A percentile compares a stretch with the other conserved stretches of the same genome.
These are phyloP conservation scores for Halocynthia aurantium DNA, from an alignment of 23 tunicate species.

Conservation along the genomic window DNA sequence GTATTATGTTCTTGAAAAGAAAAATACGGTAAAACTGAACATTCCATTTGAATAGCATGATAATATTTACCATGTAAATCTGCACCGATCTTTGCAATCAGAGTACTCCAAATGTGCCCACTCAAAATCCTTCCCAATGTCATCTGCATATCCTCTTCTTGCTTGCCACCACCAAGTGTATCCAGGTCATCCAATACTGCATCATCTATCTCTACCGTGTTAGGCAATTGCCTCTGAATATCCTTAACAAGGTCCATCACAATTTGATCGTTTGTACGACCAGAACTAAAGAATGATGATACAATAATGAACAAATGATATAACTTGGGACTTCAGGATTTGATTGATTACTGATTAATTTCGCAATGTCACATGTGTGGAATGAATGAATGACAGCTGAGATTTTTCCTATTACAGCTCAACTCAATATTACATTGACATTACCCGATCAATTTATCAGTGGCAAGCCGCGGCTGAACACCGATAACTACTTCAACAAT, in stretches of 20 bases:
- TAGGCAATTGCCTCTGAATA: conserved; percentile 65
- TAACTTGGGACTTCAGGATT: neutral
- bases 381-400: no score
- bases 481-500: conserved; percentile 72
- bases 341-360: neutral
- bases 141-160: conserved; percentile 30
- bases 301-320: neutral
- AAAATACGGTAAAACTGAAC: neutral
- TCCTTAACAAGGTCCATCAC: conserved; percentile 61
- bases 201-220: conserved; percentile 67
- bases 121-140: conserved; percentile 59
- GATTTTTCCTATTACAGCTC: no score
- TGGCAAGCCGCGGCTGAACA: conserved; percentile 80
- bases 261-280: conserved; percentile 72
- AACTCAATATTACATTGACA: neutral
- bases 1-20: conserved; percentile 9
- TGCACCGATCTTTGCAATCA: conserved; percentile 37
- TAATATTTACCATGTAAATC: conserved; percentile 21
- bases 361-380: neutral
- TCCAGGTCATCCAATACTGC: conserved; percentile 53
- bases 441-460: conserved; percentile 74
- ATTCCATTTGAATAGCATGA: neutral
- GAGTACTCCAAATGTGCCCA: conserved; percentile 52
- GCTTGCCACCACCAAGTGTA: neutral
- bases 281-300: conserved; percentile 29